phyloP scores from a whole-genome alignment of 2,113 vertebrate species.

The Heterotilapia buettikoferi region DNA sequence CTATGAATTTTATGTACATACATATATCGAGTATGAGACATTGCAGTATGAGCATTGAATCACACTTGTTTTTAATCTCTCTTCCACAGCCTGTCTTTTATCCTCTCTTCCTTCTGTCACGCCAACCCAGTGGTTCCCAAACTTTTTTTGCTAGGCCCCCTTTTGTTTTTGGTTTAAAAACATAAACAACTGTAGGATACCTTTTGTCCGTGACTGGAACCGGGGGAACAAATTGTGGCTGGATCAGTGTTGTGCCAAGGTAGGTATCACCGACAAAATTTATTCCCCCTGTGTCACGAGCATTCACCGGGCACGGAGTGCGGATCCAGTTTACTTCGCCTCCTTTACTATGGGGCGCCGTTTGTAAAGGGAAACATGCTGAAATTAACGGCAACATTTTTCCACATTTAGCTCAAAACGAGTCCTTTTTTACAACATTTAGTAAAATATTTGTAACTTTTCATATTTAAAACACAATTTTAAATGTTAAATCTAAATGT shows the following conservation, averaged over 20 bases:
- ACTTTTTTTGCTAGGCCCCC: not conserved
- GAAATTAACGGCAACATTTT: no score
- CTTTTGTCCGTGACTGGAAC: fast-evolving
- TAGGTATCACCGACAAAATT: not conserved
- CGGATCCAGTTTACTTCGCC: not conserved
- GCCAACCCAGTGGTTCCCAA: not conserved
- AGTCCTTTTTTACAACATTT: no score
- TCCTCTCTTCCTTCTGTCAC: not conserved
- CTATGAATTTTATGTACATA: not conserved
- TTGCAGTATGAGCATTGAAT: not conserved
- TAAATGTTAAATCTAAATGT: no score
- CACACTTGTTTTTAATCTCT: not conserved
- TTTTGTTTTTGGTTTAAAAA: not conserved
- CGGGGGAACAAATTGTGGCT: not conserved
- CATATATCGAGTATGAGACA: no score
- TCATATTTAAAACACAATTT: no score
- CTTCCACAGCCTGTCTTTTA: not conserved
- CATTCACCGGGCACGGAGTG: fast-evolving
- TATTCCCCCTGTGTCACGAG: fast-evolving
- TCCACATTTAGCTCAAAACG: no score
- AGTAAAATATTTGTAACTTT: no score
- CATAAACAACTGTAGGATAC: not conserved
- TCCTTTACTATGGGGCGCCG: not conserved
- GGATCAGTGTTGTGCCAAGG: not conserved
- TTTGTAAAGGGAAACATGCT: not conserved